These are phyloP conservation scores for Drosophila sulfurigaster DNA, from an alignment of 1,140 invertebrate genomes.

Conservation along the genomic window DNA sequence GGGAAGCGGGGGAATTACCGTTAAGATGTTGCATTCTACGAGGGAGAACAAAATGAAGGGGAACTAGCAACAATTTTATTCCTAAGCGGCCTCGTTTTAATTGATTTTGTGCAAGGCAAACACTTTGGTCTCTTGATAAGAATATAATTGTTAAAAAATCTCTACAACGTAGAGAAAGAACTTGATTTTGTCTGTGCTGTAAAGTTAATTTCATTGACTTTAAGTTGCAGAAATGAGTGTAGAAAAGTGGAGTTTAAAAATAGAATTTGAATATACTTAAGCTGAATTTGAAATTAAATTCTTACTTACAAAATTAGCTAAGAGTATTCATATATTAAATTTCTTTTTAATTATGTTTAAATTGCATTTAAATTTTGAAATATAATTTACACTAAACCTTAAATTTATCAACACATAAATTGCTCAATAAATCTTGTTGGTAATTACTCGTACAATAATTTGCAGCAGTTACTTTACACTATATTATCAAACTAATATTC, in stretches of 20 bases:
- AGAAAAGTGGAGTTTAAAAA: too few species aligned
- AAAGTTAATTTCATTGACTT: background rate
- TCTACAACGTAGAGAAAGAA: background rate
- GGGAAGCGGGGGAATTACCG: background rate
- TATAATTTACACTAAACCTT: too few species aligned
- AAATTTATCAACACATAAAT: too few species aligned
- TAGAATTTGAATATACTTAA: too few species aligned
- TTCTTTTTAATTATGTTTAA: too few species aligned
- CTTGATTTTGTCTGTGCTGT: background rate
- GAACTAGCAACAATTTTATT: constrained; percentile 15
- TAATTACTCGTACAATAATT: background rate
- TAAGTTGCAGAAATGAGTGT: too few species aligned
- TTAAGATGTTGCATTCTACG: constrained; percentile 33
- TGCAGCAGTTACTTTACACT: background rate
- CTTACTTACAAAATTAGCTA: too few species aligned
- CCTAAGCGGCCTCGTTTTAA: constrained; percentile 1
- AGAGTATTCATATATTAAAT: too few species aligned
- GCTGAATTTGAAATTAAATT: too few species aligned
- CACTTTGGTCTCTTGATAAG: constrained; percentile 4
- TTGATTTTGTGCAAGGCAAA: constrained; percentile 15
- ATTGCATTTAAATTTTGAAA: too few species aligned
- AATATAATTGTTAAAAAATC: constrained; percentile 8
- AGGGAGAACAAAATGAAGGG: constrained; percentile 16
- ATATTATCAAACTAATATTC: background rate
- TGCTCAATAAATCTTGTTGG: too few species aligned